Evolutionary conservation across 2,113 vertebrate species (phyloP), one percentile per base, ranked within the genome.

Genomic region (Micromys minutus): DNA sequence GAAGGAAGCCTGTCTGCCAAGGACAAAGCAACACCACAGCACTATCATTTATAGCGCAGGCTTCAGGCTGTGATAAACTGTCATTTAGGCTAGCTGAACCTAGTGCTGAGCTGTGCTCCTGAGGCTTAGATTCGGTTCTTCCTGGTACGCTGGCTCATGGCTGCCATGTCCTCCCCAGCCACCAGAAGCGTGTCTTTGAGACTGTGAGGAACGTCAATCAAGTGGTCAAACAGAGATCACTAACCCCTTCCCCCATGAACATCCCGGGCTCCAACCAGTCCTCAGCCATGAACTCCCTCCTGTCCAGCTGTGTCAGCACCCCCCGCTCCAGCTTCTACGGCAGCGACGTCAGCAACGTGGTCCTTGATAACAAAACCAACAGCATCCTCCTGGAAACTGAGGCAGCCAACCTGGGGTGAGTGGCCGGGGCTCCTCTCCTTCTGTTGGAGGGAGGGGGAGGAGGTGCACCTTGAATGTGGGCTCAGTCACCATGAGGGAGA

Each of bases 221-320:
- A 95, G 99, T 99, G 7, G 99, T 99, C 75, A 99, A 99, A 97
- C 99, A 99, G 98, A 99, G 99, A 76, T 99, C 99, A 90, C 97
- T 98, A 90, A 99, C 98, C 31, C 99, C 99, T 0, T 99, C 99
- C 5, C 99, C 99, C 79, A 99, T 99, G 98, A 99, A 99, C 98
- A 99, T 99, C 99, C 99, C 99, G 0, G 99, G 99, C 80, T 99
- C 99, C 96, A 99, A 99, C 98, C 99, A 99, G 98, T 99, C 99
- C n/a, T 99, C 99, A 1, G 98, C 98, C 80, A 96, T 99, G 97
- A 99, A 99, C 98, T 99, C 99, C 1, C 98, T 99, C 67, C 99
- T 99, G 94, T 99, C 99, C 90, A 99, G 99, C 98, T 99, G 99
- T 42, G 96, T 99, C 97, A 99, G 99, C 98, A 99, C 99, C 22